Conservation (phyloP, 2,113 vertebrate genomes). For the Lota lota region DNA sequence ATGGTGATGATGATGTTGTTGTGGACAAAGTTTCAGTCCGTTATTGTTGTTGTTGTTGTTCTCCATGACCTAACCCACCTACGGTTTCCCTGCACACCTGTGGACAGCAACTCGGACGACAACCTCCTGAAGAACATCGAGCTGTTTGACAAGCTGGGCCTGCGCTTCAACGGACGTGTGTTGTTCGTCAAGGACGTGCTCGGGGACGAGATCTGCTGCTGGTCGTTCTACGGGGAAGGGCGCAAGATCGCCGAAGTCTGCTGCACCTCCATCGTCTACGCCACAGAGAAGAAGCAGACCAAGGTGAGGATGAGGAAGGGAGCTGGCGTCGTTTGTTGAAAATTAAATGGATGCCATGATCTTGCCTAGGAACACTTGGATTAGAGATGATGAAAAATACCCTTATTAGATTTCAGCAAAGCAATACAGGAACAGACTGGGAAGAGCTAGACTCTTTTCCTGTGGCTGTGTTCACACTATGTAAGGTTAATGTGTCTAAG, state of each 20-base stretch:
- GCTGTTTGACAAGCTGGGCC: constrained; percentile 93
- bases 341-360: no score
- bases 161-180: constrained; percentile 94
- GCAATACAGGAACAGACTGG: no score
- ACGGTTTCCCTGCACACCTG: background rate
- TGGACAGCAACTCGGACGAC: constrained; percentile 90
- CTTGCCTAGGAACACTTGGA: no score
- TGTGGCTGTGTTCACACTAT: no score
- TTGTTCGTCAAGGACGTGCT: constrained; percentile 97
- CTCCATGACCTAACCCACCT: background rate
- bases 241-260: constrained; percentile 96
- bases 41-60: no score
- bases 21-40: no score
- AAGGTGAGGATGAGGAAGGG: constrained; percentile 74
- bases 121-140: constrained; percentile 99
- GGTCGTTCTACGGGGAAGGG: constrained; percentile 97
- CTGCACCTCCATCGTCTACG: constrained; percentile 97
- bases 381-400: no score
- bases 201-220: constrained; percentile 98
- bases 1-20: no score
- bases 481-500: no score
- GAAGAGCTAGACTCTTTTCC: no score
- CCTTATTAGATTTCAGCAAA: no score
- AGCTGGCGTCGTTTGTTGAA: no score
- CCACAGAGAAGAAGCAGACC: constrained; percentile 98